Evolutionary conservation across 1,140 invertebrate genomes (phyloP), one percentile per base, ranked within the genome.

Genomic region (Pogonomyrmex barbatus): DNA sequence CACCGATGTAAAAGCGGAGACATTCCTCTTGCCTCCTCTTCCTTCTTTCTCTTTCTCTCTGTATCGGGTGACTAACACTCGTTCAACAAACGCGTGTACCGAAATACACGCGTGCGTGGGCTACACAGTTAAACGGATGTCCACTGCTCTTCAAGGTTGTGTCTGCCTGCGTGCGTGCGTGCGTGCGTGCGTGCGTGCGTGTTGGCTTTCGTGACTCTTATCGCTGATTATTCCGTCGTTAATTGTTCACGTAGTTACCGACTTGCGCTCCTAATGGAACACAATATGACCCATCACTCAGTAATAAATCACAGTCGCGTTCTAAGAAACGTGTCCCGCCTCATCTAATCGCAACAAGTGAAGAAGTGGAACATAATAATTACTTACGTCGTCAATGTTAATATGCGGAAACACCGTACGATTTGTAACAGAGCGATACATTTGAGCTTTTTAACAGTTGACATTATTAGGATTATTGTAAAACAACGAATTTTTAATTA

Each of bases 281-380:
- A 50, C 65, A 78, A 78, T 58, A 50, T 89, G 88, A 89, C 77
- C 86, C 86, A 87, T 87, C 85, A 70, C 70, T 70, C 76, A 85
- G 67, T 78, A 86, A 88, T 88, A 90, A 88, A 90, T 89, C 83
- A 89, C 76, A 89, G 65, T n/a, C 50, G 33, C 45, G 78, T 75
- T 60, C 70, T 67, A 30, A 8, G 24, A 47, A 78, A 78, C 17
- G n/a, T 47, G 17, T 67, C 24, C 4, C 2, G 14, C 10, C 30
- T 71, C 30, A 45, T 82, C 60, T 73, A 71, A 17, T 33, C 2
- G 39, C 52, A 36, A 82, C 6, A 52, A 82, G 42, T 36, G 63
- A 71, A 45, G 67, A 45, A 56, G 3, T 6, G n/a, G 33, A 58
- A 56, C 17, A 2, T 56, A 33, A 45, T 54, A 58, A 24, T 58